Conservation (phyloP, 2,797 vertebrate species). For the Leptodactylus fallax region DNA sequence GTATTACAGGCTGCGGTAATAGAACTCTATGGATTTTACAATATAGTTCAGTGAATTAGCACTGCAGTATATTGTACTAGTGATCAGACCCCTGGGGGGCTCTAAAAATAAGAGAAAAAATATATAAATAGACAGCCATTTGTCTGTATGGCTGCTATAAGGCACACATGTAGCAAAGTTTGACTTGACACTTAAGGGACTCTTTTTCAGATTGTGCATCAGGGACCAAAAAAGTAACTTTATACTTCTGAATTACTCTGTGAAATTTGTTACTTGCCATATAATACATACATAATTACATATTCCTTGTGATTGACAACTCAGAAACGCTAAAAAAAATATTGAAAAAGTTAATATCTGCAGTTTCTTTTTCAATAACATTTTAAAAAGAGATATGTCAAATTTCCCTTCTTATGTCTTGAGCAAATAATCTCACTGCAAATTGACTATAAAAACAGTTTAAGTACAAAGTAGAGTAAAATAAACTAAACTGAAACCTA, state of each 20-base stretch:
- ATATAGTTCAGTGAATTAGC: too few species aligned
- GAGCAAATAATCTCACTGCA: conserved; percentile 32
- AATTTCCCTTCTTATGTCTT: neutral
- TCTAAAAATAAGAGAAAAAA: too few species aligned
- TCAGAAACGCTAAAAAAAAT: neutral
- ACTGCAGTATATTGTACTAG: too few species aligned
- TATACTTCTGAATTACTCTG: too few species aligned
- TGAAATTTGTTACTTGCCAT: neutral
- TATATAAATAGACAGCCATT: too few species aligned
- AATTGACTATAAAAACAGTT: conserved; percentile 50
- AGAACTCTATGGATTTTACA: too few species aligned
- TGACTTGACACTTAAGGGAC: too few species aligned
- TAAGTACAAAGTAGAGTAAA: conserved; percentile 45
- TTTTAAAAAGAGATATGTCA: conserved; percentile 26
- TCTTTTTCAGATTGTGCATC: too few species aligned
- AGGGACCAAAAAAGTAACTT: neutral
- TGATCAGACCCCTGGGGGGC: too few species aligned
- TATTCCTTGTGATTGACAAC: conserved; percentile 18
- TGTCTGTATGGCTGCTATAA: too few species aligned
- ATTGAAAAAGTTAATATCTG: neutral
- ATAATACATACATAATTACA: neutral
- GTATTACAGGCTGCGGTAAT: too few species aligned
- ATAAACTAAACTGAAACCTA: conserved; percentile 47
- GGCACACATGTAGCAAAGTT: too few species aligned
- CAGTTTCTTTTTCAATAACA: neutral